These are phyloP conservation scores for Nasonovia ribisnigri DNA, from an alignment of 2,888 invertebrate species.

Conservation along the genomic window DNA sequence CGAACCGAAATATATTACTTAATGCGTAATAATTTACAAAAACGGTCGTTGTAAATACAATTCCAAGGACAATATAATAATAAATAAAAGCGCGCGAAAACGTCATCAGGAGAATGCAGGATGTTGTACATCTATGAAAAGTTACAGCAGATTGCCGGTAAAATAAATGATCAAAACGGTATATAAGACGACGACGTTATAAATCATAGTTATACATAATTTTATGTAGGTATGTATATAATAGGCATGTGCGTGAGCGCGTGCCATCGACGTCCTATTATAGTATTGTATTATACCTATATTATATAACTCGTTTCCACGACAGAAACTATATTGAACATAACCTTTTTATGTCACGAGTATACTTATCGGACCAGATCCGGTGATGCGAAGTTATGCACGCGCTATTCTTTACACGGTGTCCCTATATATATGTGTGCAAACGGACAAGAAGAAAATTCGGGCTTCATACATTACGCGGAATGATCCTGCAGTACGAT, in stretches of 20 bases:
- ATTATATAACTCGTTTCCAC: background rate
- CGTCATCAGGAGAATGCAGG: background rate
- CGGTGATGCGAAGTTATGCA: background rate
- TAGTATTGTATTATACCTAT: background rate
- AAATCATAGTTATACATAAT: background rate
- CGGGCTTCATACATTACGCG: background rate
- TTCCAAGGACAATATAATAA: background rate
- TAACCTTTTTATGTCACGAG: background rate
- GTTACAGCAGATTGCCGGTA: background rate
- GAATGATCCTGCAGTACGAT: background rate
- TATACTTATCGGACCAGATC: background rate
- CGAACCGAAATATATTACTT: no score
- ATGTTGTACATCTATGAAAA: background rate
- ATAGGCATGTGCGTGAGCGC: background rate
- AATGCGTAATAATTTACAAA: background rate
- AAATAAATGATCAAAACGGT: background rate
- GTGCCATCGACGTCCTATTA: background rate
- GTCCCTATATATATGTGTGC: background rate
- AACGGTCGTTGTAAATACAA: background rate
- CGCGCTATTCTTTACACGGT: background rate
- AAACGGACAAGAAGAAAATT: background rate
- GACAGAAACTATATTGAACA: background rate
- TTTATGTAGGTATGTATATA: background rate
- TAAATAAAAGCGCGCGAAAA: background rate
- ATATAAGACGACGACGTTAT: background rate